Percentiles rank a stretch among this genome's conserved stretches.
phyloP scores from a whole-genome alignment of 2,797 vertebrate species.

The Phrynocephalus forsythii region DNA sequence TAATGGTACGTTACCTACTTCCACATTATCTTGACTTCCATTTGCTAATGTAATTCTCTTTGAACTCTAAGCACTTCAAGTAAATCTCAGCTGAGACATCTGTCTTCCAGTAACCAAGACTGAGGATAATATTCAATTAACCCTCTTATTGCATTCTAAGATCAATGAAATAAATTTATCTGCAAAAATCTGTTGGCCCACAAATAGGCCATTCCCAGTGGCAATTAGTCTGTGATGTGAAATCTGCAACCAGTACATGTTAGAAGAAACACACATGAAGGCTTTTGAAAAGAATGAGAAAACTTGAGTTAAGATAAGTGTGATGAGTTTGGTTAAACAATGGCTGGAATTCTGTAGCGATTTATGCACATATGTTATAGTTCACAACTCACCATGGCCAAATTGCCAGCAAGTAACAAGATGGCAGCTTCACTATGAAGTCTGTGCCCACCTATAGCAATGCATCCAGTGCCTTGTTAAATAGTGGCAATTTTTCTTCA shows the following conservation, averaged over 20 bases:
- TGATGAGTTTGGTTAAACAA: not conserved
- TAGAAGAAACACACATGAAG: slow-evolving; percentile 1
- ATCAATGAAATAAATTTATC: slow-evolving; percentile 7
- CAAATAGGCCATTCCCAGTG: not conserved
- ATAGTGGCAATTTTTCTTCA: too few species aligned
- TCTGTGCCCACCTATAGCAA: too few species aligned
- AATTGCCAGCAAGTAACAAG: too few species aligned
- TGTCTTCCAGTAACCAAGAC: slow-evolving; percentile 17
- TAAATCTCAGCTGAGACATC: slow-evolving; percentile 32
- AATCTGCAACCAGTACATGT: not conserved
- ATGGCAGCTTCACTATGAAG: too few species aligned
- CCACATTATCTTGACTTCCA: slow-evolving; percentile 22
- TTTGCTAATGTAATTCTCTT: slow-evolving; percentile 36
- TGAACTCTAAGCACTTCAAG: slow-evolving; percentile 26
- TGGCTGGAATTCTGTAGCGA: too few species aligned
- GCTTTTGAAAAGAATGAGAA: not conserved
- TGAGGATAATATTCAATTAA: slow-evolving; percentile 51
- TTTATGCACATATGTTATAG: not conserved
- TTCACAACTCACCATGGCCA: not conserved
- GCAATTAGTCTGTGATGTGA: not conserved
- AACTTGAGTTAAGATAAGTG: not conserved
- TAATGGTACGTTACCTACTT: slow-evolving; percentile 36
- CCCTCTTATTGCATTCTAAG: slow-evolving; percentile 8
- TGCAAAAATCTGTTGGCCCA: not conserved
- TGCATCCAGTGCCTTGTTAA: too few species aligned